These are phyloP conservation scores for Lytechinus pictus DNA, from an alignment of 35 echinoderm and acorn worm species.

Conservation along the genomic window DNA sequence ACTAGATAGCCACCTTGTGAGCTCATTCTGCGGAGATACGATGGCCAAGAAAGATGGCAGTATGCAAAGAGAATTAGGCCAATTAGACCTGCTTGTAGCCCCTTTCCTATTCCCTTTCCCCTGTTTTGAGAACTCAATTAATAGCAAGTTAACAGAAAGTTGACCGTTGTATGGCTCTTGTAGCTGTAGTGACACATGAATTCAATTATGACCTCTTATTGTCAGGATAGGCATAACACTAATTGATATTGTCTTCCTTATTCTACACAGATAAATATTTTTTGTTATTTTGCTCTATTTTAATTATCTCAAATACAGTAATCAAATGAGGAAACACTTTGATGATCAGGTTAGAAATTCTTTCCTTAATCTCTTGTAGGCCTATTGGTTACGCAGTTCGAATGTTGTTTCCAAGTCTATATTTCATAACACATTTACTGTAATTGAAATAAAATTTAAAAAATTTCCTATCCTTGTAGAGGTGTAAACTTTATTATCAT, in stretches of 20 bases:
- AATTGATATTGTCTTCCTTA: not conserved
- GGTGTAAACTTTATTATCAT: too few relatives aligned
- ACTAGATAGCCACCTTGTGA: slow-evolving; percentile 3
- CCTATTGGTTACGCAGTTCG: too few relatives aligned
- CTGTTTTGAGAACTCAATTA: slow-evolving; percentile 28
- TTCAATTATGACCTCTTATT: not conserved
- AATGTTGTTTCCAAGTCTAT: too few relatives aligned
- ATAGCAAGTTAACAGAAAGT: not conserved
- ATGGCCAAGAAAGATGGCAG: slow-evolving; percentile 24
- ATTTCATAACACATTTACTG: too few relatives aligned
- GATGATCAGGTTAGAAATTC: too few relatives aligned
- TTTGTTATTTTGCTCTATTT: not conserved
- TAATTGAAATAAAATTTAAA: too few relatives aligned
- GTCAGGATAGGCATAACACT: not conserved
- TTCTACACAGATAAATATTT: not conserved
- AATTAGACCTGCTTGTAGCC: slow-evolving; percentile 31
- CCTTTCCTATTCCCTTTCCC: slow-evolving; percentile 16
- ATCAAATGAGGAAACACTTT: too few relatives aligned
- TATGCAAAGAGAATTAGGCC: slow-evolving; percentile 17
- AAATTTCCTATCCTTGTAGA: too few relatives aligned
- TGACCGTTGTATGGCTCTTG: not conserved
- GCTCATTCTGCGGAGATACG: not conserved
- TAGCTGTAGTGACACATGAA: not conserved
- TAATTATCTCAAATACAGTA: too few relatives aligned
- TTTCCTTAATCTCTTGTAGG: too few relatives aligned